Conservation (phyloP, 2,113 vertebrate species). For the Lipotes vexillifer region DNA sequence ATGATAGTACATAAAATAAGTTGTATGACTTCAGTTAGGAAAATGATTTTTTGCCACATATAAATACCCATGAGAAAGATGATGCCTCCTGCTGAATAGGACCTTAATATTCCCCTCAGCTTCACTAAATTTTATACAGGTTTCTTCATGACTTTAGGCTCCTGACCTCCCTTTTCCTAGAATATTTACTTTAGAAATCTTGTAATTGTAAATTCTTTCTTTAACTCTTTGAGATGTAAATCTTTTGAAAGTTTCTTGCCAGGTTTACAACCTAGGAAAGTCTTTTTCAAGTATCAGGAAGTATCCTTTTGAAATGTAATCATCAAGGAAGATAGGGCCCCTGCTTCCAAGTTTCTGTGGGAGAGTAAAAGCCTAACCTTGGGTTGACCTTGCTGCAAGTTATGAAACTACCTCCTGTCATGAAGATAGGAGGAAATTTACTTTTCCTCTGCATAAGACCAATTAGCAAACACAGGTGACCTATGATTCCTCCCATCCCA, state of each 20-base stretch:
- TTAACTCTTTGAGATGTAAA: background rate
- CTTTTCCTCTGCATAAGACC: background rate
- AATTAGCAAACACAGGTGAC: background rate
- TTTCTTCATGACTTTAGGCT: background rate
- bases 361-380: background rate
- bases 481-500: background rate
- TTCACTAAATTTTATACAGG: background rate
- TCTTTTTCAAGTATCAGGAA: background rate
- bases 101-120: background rate
- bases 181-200: background rate
- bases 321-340: background rate
- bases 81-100: background rate
- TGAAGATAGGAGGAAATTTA: background rate
- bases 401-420: background rate
- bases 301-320: background rate
- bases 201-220: background rate
- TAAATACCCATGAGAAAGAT: background rate
- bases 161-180: background rate
- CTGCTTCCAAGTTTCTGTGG: background rate
- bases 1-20: background rate
- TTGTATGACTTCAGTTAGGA: background rate
- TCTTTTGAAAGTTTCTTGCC: background rate
- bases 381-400: background rate
- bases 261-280: background rate
- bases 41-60: background rate